Evolutionary conservation across 2,797 vertebrate genomes (phyloP).

Genomic region (Enteromius radiatus): DNA sequence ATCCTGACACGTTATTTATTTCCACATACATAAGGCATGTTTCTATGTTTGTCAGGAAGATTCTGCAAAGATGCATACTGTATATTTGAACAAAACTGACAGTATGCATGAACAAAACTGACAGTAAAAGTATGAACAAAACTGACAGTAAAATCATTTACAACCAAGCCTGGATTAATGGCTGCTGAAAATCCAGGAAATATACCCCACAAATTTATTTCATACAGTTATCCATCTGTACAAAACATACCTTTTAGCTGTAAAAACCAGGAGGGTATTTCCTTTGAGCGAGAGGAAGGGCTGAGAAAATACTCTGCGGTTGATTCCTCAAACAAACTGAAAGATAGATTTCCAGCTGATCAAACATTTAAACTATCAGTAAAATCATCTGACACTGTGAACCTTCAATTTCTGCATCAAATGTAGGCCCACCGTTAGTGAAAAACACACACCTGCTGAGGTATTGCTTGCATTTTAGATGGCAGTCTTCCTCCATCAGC

Average conservation of each 20-base stretch:
- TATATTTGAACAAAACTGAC: neutral
- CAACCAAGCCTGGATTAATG: neutral
- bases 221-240: neutral
- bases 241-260: constrained; percentile 64
- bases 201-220: too few species aligned
- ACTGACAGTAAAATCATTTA: too few species aligned
- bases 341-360: constrained; percentile 53
- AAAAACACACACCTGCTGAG: constrained; percentile 59
- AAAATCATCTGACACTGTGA: neutral
- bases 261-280: constrained; percentile 58
- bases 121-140: neutral
- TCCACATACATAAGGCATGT: neutral
- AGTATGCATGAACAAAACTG: neutral
- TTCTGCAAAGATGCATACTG: too few species aligned
- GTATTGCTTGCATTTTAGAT: constrained; percentile 47
- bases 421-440: neutral
- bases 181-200: neutral
- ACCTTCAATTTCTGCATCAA: neutral
- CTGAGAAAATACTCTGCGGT: constrained; percentile 68
- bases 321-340: constrained; percentile 65
- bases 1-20: too few species aligned
- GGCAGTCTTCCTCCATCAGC: constrained; percentile 6
- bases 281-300: constrained; percentile 51
- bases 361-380: constrained; percentile 35
- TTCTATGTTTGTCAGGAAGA: neutral